Evolutionary conservation across 2,797 vertebrate genomes (phyloP).

Genomic region (Notolepis coatsorum): DNA sequence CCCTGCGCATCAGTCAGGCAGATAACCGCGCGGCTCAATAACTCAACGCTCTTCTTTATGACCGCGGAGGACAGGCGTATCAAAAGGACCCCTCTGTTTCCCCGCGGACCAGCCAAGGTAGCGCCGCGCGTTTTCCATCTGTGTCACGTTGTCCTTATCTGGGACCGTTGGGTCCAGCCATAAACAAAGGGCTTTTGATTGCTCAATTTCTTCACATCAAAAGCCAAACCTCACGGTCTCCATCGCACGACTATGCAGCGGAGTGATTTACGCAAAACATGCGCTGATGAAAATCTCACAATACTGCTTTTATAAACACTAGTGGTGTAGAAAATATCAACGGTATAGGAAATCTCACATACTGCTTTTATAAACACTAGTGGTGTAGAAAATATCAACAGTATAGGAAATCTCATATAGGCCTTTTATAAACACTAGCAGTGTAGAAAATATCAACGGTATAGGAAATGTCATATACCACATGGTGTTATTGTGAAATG

Average conservation of each 20-base stretch:
- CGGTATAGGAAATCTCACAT: constrained; percentile 30
- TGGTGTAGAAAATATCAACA: too few relatives aligned
- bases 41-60: constrained; percentile 46
- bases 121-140: constrained; percentile 45
- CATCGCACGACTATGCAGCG: background rate
- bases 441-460: constrained; percentile 33
- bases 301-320: constrained; percentile 26
- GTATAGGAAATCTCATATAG: constrained; percentile 28
- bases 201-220: background rate
- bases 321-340: too few relatives aligned
- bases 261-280: background rate
- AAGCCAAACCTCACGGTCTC: background rate
- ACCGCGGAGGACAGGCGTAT: constrained; percentile 42
- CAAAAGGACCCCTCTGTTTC: constrained; percentile 13
- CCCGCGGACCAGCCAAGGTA: constrained; percentile 23
- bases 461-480: constrained; percentile 29
- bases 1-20: constrained; percentile 49
- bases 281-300: background rate
- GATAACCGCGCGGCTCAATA: constrained; percentile 52
- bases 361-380: constrained; percentile 38
- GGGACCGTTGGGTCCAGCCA: too few relatives aligned
- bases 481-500: too few relatives aligned
- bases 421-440: constrained; percentile 40
- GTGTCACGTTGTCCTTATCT: constrained; percentile 34
- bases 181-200: background rate